Evolutionary conservation across 2,797 vertebrate genomes (phyloP), one percentile per base, ranked within the genome.

Genomic region (Hippopotamyrus pictus): DNA sequence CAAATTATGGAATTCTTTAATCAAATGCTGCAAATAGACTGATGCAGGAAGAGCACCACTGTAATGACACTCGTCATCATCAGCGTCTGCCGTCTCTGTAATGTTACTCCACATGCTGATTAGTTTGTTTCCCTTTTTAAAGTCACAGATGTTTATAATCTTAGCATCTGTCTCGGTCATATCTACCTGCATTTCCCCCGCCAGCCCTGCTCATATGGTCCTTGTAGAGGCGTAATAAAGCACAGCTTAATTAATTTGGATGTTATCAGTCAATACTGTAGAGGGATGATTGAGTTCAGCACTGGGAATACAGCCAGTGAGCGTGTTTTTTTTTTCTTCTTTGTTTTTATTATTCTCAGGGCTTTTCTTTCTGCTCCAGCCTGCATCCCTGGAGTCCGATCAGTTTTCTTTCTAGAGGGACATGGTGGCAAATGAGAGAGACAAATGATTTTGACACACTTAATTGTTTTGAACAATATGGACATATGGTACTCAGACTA

Each of bases 171-270:
- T 19, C 73, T 83, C 1, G 41, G 44, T 46, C n/a, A 46, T 48
- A 29, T 25, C n/a, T 46, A n/a, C 33, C 37, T 59, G 25, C 25
- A 41, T 84, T 62, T 33, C 29, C 79, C 88, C 54, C 2, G 53
- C 46, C 53, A 3, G 5, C n/a, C 37, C 14, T 50, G 79, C 54
- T 84, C 88, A 33, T 19, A 5, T 9, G 29, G 33, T 83, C 41
- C 79, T 48, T 85, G 54, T 50, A 59, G 54, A 65, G 57, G 54
- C 12, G 6, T 65, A 48, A 50, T 50, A 85, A 59, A 89, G 79
- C 79, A 85, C 11, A 50, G 7, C 79, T 59, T 88, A 88, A 88
- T 88, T 88, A 59, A 73, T 59, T 22, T 44, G 88, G 76, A 89
- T 50, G 79, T 85, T 85, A 85, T 85, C 54, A 50, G 53, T 89